phyloP scores from a whole-genome alignment of 2,888 invertebrate species.

The Nomada ferruginata region DNA sequence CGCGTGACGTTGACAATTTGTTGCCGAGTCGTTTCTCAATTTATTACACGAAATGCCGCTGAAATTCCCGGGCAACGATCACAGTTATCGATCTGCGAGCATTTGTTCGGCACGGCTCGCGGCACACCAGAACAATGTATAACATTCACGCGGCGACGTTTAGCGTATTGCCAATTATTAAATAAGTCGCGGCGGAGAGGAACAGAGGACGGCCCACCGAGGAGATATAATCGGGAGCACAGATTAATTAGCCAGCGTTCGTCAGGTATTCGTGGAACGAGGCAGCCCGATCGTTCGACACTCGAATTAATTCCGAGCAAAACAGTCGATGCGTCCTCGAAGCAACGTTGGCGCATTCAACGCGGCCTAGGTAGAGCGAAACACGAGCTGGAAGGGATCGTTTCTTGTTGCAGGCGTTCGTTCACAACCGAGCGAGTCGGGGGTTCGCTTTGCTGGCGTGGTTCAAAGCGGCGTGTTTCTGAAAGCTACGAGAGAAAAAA shows the following conservation, averaged over 20 bases:
- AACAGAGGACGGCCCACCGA: not conserved
- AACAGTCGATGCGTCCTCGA: constrained; percentile 4
- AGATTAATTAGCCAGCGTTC: not conserved
- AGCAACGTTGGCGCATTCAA: not conserved
- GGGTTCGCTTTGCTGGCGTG: constrained; percentile 25
- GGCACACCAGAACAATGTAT: too few species aligned
- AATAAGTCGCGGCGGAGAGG: not conserved
- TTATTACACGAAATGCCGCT: too few species aligned
- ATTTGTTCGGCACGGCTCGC: too few species aligned
- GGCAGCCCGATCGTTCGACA: not conserved
- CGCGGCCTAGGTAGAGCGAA: not conserved
- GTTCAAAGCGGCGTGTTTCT: constrained; percentile 33
- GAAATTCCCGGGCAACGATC: too few species aligned
- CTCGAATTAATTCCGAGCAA: constrained; percentile 28
- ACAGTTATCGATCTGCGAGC: too few species aligned
- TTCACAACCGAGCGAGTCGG: constrained; percentile 7
- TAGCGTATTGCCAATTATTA: too few species aligned
- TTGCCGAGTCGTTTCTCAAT: too few species aligned
- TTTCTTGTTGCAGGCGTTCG: constrained; percentile 29
- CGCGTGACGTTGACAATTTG: too few species aligned
- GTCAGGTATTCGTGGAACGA: not conserved
- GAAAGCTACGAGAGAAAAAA: constrained; percentile 28
- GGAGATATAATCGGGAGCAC: not conserved
- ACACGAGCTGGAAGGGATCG: constrained; percentile 24
- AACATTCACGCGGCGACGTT: too few species aligned